Conservation (phyloP, 2,797 vertebrate genomes). For the Megaceryle alcyon region DNA sequence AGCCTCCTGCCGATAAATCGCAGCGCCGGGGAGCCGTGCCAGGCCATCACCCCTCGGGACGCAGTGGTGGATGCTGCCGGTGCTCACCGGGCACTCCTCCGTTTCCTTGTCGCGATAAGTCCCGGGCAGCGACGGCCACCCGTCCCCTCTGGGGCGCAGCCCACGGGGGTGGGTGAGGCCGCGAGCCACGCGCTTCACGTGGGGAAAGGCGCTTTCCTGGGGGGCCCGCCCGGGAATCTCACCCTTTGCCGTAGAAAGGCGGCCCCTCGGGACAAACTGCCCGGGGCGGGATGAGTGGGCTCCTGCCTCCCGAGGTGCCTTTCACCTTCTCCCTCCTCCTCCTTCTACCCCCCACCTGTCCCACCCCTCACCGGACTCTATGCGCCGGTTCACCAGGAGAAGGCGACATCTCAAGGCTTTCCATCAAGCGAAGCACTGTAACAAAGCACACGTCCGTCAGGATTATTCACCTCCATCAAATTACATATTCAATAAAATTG, state of each 20-base stretch:
- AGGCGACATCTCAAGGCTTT: accelerated
- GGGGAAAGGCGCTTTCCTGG: too few relatives aligned
- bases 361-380: accelerated
- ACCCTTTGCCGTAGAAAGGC: accelerated
- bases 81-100: accelerated
- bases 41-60: accelerated
- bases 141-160: background rate
- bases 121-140: too few relatives aligned
- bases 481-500: background rate
- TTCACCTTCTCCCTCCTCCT: background rate
- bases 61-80: accelerated
- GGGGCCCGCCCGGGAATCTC: accelerated
- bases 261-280: too few relatives aligned
- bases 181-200: too few relatives aligned
- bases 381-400: accelerated
- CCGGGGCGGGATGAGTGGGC: too few relatives aligned
- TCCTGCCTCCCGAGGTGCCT: accelerated
- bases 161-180: too few relatives aligned
- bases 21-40: accelerated
- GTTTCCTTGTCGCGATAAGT: too few relatives aligned
- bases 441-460: background rate
- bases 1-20: accelerated
- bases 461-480: background rate
- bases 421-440: accelerated
- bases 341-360: accelerated